Evolutionary conservation across 2,113 vertebrate genomes (phyloP), one percentile per base, ranked within the genome.

Genomic region (Esox niger): DNA sequence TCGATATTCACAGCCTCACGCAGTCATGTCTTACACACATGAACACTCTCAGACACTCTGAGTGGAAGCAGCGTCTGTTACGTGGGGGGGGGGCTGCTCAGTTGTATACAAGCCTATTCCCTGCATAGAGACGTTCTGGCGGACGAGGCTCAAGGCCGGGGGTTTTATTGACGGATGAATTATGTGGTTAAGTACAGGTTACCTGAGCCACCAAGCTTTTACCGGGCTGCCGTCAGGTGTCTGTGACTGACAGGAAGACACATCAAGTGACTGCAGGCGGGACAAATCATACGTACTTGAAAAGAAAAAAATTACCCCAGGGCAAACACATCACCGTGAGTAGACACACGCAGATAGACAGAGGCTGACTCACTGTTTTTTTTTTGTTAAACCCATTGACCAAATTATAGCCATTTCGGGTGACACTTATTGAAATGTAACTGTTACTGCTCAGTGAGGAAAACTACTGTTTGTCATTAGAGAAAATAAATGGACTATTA

Each of bases 141-240:
- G 68, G 65, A 82, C 71, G 77, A 64, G 70, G 58, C 73, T 83
- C 47, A 62, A 62, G 69, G 75, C 69, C 69, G 35, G n/a, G 5
- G 1, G 68, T 55, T 68, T 77, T 43, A 55, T 68, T 79, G 81
- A 75, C 69, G 64, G 74, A 64, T 72, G 64, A 76, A 79, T 84
- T 76, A 77, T 74, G 65, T 71, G 69, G 56, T 32, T 63, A 43
- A 76, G 54, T 63, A 78, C 46, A 52, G 11, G 59, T 79, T 74
- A 77, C 72, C 70, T 59, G 58, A 30, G 68, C 65, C 72, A 35
- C 29, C 35, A 55, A 57, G n/a, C 6, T 56, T 47, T 57, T 30
- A 57, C 33, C 47, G 54, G 15, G 25, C 3, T 17, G 27, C 61
- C 65, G 62, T 64, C 69, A 71, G 62, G 26, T 52, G 6, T n/a